Percentiles rank a stretch among this genome's conserved stretches.
These are phyloP conservation scores for Trachelus iudaicus DNA, from an alignment of 2,888 invertebrate genomes.

Conservation along the genomic window DNA sequence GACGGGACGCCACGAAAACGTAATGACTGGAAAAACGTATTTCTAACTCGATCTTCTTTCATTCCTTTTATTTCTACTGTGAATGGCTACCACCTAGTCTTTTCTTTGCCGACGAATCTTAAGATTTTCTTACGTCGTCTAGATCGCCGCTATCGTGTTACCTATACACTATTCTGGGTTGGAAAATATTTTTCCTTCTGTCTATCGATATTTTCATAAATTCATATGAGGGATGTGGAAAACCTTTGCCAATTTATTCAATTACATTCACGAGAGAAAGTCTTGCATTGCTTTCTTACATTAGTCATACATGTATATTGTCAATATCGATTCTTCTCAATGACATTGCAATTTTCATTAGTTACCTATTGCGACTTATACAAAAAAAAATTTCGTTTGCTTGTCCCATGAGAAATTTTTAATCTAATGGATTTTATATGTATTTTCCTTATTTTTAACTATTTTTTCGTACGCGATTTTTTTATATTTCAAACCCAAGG, in stretches of 20 bases:
- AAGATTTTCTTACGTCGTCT: neutral
- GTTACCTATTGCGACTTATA: no score
- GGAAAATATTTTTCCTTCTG: neutral
- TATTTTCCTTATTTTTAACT: neutral
- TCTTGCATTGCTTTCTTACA: neutral
- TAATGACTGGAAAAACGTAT: constrained; percentile 4
- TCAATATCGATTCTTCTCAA: neutral
- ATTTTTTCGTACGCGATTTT: neutral
- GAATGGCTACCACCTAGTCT: neutral
- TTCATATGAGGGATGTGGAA: neutral
- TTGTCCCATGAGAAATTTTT: neutral
- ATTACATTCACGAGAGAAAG: neutral
- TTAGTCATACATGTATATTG: neutral
- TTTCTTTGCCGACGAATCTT: neutral
- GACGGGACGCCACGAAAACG: neutral
- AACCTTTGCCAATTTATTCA: neutral
- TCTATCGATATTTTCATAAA: neutral
- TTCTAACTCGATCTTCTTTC: neutral
- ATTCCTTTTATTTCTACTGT: neutral
- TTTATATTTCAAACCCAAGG: no score
- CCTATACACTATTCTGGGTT: neutral
- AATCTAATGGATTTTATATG: neutral
- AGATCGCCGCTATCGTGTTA: neutral
- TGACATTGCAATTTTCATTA: neutral
- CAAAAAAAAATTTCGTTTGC: neutral